Percentiles rank a stretch among this genome's conserved stretches.
Conservation (phyloP, 2,113 vertebrate species). For the Empidonax traillii region DNA sequence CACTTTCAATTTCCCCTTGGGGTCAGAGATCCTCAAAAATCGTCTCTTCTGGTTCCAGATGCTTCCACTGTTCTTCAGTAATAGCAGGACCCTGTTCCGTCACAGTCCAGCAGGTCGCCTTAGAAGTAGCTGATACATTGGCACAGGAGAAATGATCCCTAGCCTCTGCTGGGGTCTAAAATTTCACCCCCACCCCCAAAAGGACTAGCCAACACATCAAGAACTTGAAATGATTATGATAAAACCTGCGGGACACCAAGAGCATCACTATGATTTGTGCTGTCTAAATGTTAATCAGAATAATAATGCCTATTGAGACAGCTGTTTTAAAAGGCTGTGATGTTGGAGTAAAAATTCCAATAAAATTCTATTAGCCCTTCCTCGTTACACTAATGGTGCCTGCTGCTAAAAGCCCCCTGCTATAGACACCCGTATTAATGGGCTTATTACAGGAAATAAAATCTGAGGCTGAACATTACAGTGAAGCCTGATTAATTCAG, state of each 20-base stretch:
- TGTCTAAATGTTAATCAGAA: constrained; percentile 73
- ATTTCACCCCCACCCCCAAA: neutral
- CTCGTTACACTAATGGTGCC: constrained; percentile 72
- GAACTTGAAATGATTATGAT: constrained; percentile 32
- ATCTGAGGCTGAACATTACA: constrained; percentile 63
- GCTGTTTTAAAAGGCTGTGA: constrained; percentile 69
- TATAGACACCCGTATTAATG: constrained; percentile 70
- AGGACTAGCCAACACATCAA: neutral
- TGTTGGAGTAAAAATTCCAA: constrained; percentile 64
- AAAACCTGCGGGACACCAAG: constrained; percentile 49
- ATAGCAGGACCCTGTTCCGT: neutral
- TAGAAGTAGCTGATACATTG: neutral
- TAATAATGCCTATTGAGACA: constrained; percentile 72
- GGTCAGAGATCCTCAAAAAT: neutral
- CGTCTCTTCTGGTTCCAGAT: neutral
- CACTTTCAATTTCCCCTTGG: neutral
- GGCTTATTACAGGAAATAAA: constrained; percentile 76
- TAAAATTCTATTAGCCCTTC: constrained; percentile 72
- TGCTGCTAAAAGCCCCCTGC: constrained; percentile 66
- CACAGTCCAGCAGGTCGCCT: neutral
- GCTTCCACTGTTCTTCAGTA: neutral
- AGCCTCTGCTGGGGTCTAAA: neutral
- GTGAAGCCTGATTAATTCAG: constrained; percentile 67
- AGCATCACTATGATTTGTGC: constrained; percentile 64
- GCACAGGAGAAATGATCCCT: neutral